Evolutionary conservation across 2,797 vertebrate genomes (phyloP).

Genomic region (Melopsittacus undulatus): DNA sequence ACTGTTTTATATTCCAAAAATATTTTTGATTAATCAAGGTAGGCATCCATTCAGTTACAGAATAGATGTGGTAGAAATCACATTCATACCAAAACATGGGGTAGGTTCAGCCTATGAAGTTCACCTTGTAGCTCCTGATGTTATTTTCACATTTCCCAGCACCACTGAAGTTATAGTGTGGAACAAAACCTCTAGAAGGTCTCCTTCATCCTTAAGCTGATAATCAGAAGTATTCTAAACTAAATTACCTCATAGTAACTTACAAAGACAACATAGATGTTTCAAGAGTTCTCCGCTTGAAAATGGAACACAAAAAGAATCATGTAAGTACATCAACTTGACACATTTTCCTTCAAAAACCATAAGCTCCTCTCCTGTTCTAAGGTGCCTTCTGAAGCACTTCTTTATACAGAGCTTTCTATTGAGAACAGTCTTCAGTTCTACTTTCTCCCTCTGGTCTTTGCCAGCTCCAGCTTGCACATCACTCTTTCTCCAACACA

Average conservation of each 20-base stretch:
- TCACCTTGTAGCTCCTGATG: not conserved
- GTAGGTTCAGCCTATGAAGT: not conserved
- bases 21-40: not conserved
- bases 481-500: not conserved
- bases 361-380: not conserved
- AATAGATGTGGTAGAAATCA: not conserved
- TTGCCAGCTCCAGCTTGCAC: not conserved
- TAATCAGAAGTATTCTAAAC: not conserved
- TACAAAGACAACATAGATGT: not conserved
- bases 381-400: not conserved
- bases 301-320: not conserved
- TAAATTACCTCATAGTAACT: not conserved
- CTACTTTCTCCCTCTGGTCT: not conserved
- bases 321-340: not conserved
- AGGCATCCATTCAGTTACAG: not conserved
- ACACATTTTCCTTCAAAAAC: not conserved
- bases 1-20: not conserved
- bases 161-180: not conserved
- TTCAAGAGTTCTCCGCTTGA: not conserved
- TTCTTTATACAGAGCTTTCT: not conserved
- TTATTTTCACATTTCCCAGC: not conserved
- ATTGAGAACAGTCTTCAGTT: not conserved
- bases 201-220: not conserved
- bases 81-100: not conserved
- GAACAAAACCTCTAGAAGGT: not conserved